Base-by-base conservation (phyloP, 2,888 invertebrate species). In the Acronicta psi region DNA sequence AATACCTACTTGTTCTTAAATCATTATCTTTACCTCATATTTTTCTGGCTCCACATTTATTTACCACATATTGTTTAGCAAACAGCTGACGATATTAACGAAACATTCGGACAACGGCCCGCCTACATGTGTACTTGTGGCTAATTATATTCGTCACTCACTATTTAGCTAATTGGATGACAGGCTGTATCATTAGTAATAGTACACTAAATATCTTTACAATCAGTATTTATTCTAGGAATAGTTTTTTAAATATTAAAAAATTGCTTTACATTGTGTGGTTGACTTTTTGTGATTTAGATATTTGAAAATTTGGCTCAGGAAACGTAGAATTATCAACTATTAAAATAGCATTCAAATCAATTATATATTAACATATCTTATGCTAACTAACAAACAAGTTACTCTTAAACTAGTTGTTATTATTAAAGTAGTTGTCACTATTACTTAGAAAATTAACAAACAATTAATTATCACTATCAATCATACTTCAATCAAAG, bases 121-220 rank as follows among this genome's bases (percentile, higher is more conserved):
- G 38, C 74, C 74, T 56, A 74, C 74, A 53, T 54, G 14, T 43
- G 50, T 47, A 60, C 60, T 57, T 53, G 43, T 57, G 23, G 46
- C 68, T 74, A 74, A 75, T 75, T 75, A 71, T 75, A 38, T 18
- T 51, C 49, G 62, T 68, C 77, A 70, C 62, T 46, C 68, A 70
- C 61, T 42, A 73, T 77, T 77, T 75, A 71, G 47, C 75, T 75
- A 75, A 75, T 75, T 75, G 54, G 75, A 63, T 65, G 77, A 60
- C 75, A 74, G 57, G 13, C 54, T 62, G 49, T 57, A 63, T 55
- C 51, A 68, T 77, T 74, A 63, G 56, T 49, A 59, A 56, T 57
- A 60, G 36, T 37, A 49, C 42, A 50, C 20, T 49, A 62, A 58
- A 61, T 68, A 74, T 63, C 53, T 77, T 40, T 2, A 73, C 62